Evolutionary conservation across 2,113 vertebrate genomes (phyloP).

Genomic region (Ivindomyrus marchei): DNA sequence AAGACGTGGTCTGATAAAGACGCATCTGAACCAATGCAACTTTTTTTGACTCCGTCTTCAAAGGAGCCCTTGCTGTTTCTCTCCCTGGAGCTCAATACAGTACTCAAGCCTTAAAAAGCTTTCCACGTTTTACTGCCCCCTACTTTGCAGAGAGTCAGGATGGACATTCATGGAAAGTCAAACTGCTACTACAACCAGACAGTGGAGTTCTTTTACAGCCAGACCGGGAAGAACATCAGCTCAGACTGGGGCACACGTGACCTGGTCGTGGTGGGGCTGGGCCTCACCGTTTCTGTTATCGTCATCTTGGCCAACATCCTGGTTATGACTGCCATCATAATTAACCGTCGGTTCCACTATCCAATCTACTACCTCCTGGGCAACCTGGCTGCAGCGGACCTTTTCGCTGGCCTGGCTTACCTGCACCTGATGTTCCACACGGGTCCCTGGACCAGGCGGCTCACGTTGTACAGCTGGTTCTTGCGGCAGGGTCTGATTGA

Average conservation of each 20-base stretch:
- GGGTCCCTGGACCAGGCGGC: slow-evolving; percentile 78
- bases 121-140: not conserved
- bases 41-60: not conserved
- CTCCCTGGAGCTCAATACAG: not conserved
- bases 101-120: not conserved
- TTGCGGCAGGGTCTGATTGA: slow-evolving; percentile 88
- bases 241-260: slow-evolving; percentile 37
- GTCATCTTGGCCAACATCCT: slow-evolving; percentile 87
- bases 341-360: slow-evolving; percentile 88
- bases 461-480: slow-evolving; percentile 77
- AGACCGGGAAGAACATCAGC: slow-evolving; percentile 51
- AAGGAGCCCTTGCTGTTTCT: not conserved
- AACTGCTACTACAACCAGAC: slow-evolving; percentile 38
- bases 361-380: not conserved
- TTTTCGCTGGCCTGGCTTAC: slow-evolving; percentile 88
- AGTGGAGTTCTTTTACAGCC: slow-evolving; percentile 50
- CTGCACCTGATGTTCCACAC: slow-evolving; percentile 44
- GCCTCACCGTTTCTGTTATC: slow-evolving; percentile 78
- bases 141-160: not conserved
- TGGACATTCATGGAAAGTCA: slow-evolving; percentile 22
- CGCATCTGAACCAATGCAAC: not conserved
- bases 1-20: not conserved
- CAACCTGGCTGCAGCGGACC: slow-evolving; percentile 60
- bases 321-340: slow-evolving; percentile 83
- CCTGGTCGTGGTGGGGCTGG: slow-evolving; percentile 74